A percentile compares a stretch with the other conserved stretches of the same genome.
These are phyloP conservation scores for Drepanosiphum platanoidis DNA, from an alignment of 2,888 invertebrate species.

Conservation along the genomic window DNA sequence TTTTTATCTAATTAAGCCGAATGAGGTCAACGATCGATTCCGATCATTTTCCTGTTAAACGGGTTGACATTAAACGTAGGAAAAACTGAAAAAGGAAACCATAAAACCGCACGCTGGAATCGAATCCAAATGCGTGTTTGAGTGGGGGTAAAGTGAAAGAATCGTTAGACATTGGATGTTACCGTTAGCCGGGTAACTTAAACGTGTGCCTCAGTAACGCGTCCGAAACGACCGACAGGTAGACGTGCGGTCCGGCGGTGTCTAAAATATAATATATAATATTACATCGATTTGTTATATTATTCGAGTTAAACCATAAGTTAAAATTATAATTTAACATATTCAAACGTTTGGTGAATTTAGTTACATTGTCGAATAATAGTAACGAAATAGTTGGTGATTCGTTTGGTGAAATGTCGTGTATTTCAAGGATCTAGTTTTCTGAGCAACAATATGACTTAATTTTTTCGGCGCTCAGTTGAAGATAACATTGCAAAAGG, in stretches of 20 bases:
- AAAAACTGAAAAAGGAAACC: constrained; percentile 34
- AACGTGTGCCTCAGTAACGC: constrained; percentile 33
- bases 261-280: too few relatives aligned
- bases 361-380: neutral
- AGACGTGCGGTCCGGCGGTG: constrained; percentile 38
- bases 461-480: constrained; percentile 8
- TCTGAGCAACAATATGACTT: constrained; percentile 18
- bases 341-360: constrained; percentile 12
- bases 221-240: constrained; percentile 32
- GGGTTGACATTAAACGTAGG: neutral
- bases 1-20: neutral
- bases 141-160: constrained; percentile 53
- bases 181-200: constrained; percentile 52
- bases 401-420: constrained; percentile 19
- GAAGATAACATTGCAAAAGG: constrained; percentile 8
- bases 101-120: constrained; percentile 27
- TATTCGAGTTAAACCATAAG: too few relatives aligned
- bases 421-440: neutral
- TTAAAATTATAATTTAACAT: too few relatives aligned
- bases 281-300: constrained; percentile 36
- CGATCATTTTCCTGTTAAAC: neutral
- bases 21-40: constrained; percentile 11
- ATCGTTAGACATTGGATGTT: constrained; percentile 28
- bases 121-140: neutral
- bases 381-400: neutral